Evolutionary conservation across 2,113 vertebrate genomes (phyloP), one percentile per base, ranked within the genome.

Genomic region (Epinephelus moara): DNA sequence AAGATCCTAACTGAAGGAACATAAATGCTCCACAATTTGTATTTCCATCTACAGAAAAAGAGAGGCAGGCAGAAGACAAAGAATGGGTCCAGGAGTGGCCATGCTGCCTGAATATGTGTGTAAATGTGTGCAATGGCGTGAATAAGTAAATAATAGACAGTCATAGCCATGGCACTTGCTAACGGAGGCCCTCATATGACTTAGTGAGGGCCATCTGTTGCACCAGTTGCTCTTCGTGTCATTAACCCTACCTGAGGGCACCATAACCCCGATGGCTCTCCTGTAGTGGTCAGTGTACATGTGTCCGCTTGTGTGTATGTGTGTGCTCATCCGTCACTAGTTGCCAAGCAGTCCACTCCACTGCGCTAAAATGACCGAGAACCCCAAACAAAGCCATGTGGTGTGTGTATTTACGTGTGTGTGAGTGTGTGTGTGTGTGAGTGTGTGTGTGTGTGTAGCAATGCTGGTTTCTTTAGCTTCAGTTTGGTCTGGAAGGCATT

Each of bases 371-470:
- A 74, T 75, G 80, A 85, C 50, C 60, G 73, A 45, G 78, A 70
- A 78, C 75, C 88, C 89, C 89, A 92, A 91, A 92, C 87, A 91
- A 82, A 91, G 87, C 85, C 82, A 84, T 90, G 85, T 81, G 86
- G 50, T 70, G 50, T 70, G 42, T 72, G 27, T 75, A 7, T 52
- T 3, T 61, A 57, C 78, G 23, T 80, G 60, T 47, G 18, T 75
- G 5, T 49, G 70, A 62, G 33, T 67, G n/a, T 77, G 68, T 15
- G 63, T 68, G 33, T 80, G 60, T 47, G 19, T 71, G 5, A 40
- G 71, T 69, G 33, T 67, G n/a, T 77, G 68, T 13, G 69, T 71
- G 40, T 81, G 49, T 56, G 14, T 25, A 47, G 61, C 62, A 79
- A 80, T 85, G 64, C 21, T 42, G 53, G n/a, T 57, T 70, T 53